These are phyloP conservation scores for Calyptommatus sinebrachiatus DNA, from an alignment of 2,113 vertebrate genomes.

Conservation along the genomic window DNA sequence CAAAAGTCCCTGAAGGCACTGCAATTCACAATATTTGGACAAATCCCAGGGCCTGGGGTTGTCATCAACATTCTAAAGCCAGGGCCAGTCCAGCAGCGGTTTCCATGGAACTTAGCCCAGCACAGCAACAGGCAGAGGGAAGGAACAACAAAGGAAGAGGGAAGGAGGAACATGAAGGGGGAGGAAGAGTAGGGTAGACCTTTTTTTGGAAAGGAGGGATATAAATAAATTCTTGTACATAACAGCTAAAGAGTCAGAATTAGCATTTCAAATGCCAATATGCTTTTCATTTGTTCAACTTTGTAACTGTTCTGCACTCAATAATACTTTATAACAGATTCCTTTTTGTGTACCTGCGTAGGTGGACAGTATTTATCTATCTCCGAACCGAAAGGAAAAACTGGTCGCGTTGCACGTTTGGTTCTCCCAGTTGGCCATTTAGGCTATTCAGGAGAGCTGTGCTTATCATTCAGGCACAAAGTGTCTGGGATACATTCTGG, in stretches of 20 bases:
- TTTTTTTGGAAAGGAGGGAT: neutral
- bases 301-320: neutral
- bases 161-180: too few relatives aligned
- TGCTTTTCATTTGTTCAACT: neutral
- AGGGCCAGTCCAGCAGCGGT: too few relatives aligned
- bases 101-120: too few relatives aligned
- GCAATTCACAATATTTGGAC: too few relatives aligned
- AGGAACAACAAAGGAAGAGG: too few relatives aligned
- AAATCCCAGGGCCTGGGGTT: too few relatives aligned
- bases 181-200: neutral
- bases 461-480: slow-evolving; percentile 90
- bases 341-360: slow-evolving; percentile 48
- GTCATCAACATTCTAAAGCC: too few relatives aligned
- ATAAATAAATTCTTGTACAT: neutral
- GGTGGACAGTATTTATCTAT: slow-evolving; percentile 89
- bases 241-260: neutral
- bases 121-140: too few relatives aligned
- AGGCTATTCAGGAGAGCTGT: slow-evolving; percentile 79
- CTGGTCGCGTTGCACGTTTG: slow-evolving; percentile 80
- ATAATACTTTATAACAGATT: neutral
- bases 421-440: slow-evolving; percentile 76
- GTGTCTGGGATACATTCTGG: slow-evolving; percentile 83
- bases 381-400: slow-evolving; percentile 76
- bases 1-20: too few relatives aligned
- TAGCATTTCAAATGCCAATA: too few relatives aligned